Percentiles rank a stretch among this genome's conserved stretches.
Evolutionary conservation across 2,888 invertebrate genomes (phyloP).

Genomic region (Hirtodrosophila confusa): DNA sequence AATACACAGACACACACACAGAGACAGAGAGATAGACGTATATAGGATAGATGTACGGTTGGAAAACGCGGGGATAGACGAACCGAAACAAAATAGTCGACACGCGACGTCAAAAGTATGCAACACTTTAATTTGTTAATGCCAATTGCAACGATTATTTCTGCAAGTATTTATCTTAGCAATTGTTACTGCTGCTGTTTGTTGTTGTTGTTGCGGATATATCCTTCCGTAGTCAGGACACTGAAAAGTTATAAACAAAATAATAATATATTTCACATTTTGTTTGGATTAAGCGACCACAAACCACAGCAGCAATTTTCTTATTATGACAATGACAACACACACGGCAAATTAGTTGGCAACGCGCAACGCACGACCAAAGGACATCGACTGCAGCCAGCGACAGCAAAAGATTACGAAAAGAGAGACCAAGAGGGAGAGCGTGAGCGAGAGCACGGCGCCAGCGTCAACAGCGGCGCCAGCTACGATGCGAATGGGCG

Average conservation of each 20-base stretch:
- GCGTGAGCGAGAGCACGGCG: conserved; percentile 10
- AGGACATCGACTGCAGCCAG: conserved; percentile 75
- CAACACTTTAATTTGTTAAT: conserved; percentile 45
- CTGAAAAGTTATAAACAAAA: conserved; percentile 27
- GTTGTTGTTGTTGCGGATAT: conserved; percentile 13
- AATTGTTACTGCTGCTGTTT: not conserved
- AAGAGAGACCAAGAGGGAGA: conserved; percentile 7
- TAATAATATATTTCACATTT: conserved; percentile 14
- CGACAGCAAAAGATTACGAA: conserved; percentile 21
- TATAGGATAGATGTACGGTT: conserved; percentile 12
- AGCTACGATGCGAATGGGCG: conserved; percentile 57
- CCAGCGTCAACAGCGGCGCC: conserved; percentile 32
- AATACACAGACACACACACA: conserved; percentile 40
- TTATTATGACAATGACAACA: conserved; percentile 72
- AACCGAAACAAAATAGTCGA: conserved; percentile 33
- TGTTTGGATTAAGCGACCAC: conserved; percentile 11
- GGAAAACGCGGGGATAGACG: conserved; percentile 15
- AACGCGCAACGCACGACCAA: conserved; percentile 66
- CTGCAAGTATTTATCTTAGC: conserved; percentile 1
- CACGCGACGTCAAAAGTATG: conserved; percentile 51
- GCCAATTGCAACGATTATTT: conserved; percentile 27
- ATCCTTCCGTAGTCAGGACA: conserved; percentile 12
- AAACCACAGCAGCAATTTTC: conserved; percentile 20
- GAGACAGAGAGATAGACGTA: conserved; percentile 15
- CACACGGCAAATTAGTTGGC: conserved; percentile 64